Base-by-base conservation (phyloP, 1,140 invertebrate genomes). In the Leucophenga varia region DNA sequence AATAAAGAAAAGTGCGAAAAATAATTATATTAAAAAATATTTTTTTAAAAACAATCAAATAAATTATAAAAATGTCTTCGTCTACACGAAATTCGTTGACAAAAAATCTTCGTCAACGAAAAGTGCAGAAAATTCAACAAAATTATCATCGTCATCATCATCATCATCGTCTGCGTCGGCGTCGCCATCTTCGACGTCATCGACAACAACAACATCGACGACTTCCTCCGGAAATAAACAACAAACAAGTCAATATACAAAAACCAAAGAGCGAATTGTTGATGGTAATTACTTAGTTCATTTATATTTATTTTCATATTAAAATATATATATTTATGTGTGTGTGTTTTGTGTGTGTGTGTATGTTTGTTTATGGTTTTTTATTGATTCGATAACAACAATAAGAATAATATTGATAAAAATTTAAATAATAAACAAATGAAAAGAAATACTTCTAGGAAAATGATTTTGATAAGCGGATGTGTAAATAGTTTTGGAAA, bases 231-330 rank as follows among this genome's bases (percentile, higher is more conserved):
- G 61, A 22, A 68, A 41, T 47, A 72, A 60, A 69, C 61, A 63
- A 54, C 61, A 63, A 54, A 69, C 69, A 57, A 72, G 69, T 56
- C 65, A 67, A 53, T 72, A 72, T 31, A 47, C 68, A 55, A 72
- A 65, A 30, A 72, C 69, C 28, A 72, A 34, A 51, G 69, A 72
- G 40, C 69, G 69, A 22, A 67, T 72, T 36, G 61, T 64, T 38
- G 64, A 64, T 43, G 69, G 80, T 88, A 67, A 36, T n/a, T n/a
- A n/a, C n/a, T n/a, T n/a, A n/a, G n/a, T n/a, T n/a, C n/a, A n/a
- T n/a, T n/a, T n/a, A n/a, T n/a, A n/a, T n/a, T n/a, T n/a, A n/a
- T n/a, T n/a, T n/a, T n/a, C n/a, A n/a, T n/a, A n/a, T n/a, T n/a
- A n/a, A n/a, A n/a, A n/a, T n/a, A n/a, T n/a, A n/a, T n/a, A n/a